A percentile compares a stretch with the other conserved stretches of the same genome.
Conservation (phyloP, 1,140 invertebrate species). For the Zelostemma sp. region DNA sequence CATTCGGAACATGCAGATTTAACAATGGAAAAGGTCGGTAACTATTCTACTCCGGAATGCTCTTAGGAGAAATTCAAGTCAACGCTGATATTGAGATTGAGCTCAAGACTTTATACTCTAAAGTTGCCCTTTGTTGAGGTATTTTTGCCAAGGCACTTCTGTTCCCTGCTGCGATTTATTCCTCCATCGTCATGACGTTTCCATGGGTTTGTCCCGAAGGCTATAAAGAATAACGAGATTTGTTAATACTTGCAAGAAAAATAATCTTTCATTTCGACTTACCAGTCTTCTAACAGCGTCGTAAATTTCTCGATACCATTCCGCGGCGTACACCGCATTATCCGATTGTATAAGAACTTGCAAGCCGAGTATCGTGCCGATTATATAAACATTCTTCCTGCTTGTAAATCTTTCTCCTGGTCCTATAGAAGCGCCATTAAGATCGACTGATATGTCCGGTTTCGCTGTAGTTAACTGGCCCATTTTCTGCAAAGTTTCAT, state of each 20-base stretch:
- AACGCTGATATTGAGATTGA: not conserved
- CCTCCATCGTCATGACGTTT: not conserved
- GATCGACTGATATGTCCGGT: slow-evolving; percentile 73
- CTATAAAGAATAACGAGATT: slow-evolving; percentile 9
- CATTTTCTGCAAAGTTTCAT: slow-evolving; percentile 57
- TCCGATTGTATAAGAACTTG: slow-evolving; percentile 74
- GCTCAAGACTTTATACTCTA: not conserved
- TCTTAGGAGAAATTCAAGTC: no score
- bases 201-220: slow-evolving; percentile 25
- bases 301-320: slow-evolving; percentile 73
- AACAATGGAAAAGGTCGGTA: no score
- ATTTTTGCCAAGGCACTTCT: not conserved
- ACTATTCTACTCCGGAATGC: no score
- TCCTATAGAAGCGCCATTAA: slow-evolving; percentile 71
- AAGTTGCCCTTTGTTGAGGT: not conserved
- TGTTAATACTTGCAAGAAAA: no score
- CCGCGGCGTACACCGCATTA: slow-evolving; percentile 61
- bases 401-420: slow-evolving; percentile 72
- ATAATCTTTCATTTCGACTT: slow-evolving; percentile 20
- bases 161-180: not conserved
- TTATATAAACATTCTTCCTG: slow-evolving; percentile 74
- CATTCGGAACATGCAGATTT: no score
- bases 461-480: slow-evolving; percentile 63
- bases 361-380: slow-evolving; percentile 70
- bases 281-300: slow-evolving; percentile 69